A percentile compares a stretch with the other conserved stretches of the same genome.
These are phyloP conservation scores for Pogonocichla stellata DNA, from an alignment of 2,113 vertebrate species.

Conservation along the genomic window DNA sequence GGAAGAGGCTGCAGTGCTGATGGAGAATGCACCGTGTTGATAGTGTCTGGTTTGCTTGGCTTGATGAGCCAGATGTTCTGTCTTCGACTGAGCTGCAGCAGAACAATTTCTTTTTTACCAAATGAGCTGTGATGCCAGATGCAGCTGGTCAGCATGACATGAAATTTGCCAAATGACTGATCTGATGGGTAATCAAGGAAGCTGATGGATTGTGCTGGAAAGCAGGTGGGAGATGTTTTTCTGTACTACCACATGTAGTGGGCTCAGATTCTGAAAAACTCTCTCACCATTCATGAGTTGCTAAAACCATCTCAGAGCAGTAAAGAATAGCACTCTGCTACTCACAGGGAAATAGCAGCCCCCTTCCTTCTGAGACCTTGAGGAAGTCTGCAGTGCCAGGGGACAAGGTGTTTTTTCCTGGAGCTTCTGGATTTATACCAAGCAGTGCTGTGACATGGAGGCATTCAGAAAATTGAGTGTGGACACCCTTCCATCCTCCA, in stretches of 20 bases:
- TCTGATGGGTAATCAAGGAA: not conserved
- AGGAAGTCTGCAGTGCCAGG: not conserved
- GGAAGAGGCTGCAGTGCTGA: not conserved
- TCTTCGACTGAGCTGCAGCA: not conserved
- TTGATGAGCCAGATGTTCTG: not conserved
- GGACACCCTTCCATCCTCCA: not conserved
- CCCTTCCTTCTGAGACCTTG: not conserved
- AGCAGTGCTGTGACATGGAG: not conserved
- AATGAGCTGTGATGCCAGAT: not conserved
- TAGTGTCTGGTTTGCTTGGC: not conserved
- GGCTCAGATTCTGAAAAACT: not conserved
- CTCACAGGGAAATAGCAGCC: not conserved
- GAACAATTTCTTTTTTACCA: not conserved
- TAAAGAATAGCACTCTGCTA: not conserved
- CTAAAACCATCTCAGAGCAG: not conserved
- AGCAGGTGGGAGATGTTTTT: not conserved
- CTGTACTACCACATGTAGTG: not conserved
- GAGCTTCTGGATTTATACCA: not conserved
- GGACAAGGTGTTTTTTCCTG: not conserved
- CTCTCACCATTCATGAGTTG: not conserved
- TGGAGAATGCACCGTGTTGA: not conserved
- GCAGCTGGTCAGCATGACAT: not conserved
- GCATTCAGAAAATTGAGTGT: not conserved
- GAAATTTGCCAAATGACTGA: not conserved
- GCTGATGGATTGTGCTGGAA: not conserved